Conservation (phyloP, 2,113 vertebrate species). For the Euleptes europaea region DNA sequence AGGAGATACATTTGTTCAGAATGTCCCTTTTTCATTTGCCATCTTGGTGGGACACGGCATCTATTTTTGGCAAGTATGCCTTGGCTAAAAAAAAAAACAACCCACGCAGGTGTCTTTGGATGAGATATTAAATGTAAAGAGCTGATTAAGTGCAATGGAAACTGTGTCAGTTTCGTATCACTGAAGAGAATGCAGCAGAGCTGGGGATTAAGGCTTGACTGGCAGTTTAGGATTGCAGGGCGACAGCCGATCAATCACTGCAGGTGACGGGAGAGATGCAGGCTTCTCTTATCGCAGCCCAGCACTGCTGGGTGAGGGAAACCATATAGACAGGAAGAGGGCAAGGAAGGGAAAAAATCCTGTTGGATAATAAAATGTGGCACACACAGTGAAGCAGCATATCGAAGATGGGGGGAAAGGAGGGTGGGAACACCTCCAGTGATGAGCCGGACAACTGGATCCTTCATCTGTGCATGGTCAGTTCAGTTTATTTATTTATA, state of each 20-base stretch:
- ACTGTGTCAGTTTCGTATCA: constrained; percentile 60
- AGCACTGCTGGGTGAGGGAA: background rate
- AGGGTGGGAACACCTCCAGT: background rate
- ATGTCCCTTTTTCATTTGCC: background rate
- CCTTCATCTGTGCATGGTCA: background rate
- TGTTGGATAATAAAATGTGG: background rate
- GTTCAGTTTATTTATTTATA: no score
- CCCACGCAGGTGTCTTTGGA: constrained; percentile 24
- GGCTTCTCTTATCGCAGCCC: constrained; percentile 22
- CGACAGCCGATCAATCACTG: constrained; percentile 43
- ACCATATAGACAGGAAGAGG: background rate
- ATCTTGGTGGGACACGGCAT: background rate
- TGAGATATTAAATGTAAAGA: constrained; percentile 52
- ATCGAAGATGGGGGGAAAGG: background rate
- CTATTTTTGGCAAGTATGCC: background rate
- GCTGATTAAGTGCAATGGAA: constrained; percentile 66
- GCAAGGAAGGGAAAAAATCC: no score
- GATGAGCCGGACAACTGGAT: background rate
- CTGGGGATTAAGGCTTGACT: constrained; percentile 62
- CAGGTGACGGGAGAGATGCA: background rate
- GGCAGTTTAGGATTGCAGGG: constrained; percentile 46
- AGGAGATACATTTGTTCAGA: background rate
- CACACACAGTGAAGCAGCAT: no score
- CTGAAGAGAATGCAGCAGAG: constrained; percentile 53
- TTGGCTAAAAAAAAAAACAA: background rate